Conservation (phyloP, 1,140 invertebrate genomes). For the Drosophila trapezifrons region DNA sequence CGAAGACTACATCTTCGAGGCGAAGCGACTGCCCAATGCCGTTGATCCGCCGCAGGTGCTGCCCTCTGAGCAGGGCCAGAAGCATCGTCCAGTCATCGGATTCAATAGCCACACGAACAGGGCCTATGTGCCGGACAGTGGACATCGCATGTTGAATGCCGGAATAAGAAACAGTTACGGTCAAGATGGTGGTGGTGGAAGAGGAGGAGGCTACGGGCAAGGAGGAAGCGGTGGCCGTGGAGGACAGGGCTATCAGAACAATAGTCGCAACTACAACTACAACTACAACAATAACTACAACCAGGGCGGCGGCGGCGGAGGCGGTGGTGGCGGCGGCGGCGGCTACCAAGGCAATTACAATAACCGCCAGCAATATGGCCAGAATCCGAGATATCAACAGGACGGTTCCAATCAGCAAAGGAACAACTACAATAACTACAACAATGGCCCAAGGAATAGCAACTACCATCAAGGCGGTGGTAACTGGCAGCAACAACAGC, state of each 20-base stretch:
- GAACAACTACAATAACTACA: constrained; percentile 57
- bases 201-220: constrained; percentile 24
- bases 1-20: constrained; percentile 91
- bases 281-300: constrained; percentile 40
- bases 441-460: constrained; percentile 34
- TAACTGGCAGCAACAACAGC: constrained; percentile 25
- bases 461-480: constrained; percentile 44
- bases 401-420: constrained; percentile 35
- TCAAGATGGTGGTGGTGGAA: constrained; percentile 7
- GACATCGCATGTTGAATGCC: constrained; percentile 44
- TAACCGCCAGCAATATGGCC: constrained; percentile 39
- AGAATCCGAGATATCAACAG: constrained; percentile 44
- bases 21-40: constrained; percentile 88
- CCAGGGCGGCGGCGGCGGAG: neutral
- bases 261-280: constrained; percentile 42
- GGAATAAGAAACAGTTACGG: constrained; percentile 35
- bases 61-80: constrained; percentile 86
- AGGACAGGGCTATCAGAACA: constrained; percentile 41
- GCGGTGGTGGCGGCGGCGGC: constrained; percentile 10
- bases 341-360: constrained; percentile 40
- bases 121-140: constrained; percentile 39
- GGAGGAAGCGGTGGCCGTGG: constrained; percentile 8
- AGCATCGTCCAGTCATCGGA: constrained; percentile 68
- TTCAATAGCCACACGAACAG: constrained; percentile 34
- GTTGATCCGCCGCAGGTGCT: constrained; percentile 90